Evolutionary conservation across 2,888 invertebrate genomes (phyloP).

Genomic region (Plebejus melissa): DNA sequence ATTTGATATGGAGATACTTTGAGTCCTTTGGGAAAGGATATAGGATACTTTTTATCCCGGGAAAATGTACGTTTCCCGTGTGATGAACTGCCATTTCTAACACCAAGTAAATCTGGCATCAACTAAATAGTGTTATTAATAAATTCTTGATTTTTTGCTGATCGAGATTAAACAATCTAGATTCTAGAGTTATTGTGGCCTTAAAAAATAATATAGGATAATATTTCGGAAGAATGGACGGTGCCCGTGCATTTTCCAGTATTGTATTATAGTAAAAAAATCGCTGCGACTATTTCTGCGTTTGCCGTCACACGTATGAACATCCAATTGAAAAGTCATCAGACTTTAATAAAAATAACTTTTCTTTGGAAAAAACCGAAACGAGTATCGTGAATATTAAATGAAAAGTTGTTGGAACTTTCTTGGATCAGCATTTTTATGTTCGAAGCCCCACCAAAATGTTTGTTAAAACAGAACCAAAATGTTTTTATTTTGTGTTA

Average conservation of each 20-base stretch:
- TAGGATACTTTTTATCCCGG: no score
- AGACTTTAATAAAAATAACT: neutral
- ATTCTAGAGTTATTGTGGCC: no score
- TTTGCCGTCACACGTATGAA: constrained; percentile 11
- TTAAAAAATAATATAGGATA: no score
- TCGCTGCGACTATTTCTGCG: neutral
- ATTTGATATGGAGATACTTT: no score
- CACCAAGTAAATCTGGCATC: no score
- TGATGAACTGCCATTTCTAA: no score
- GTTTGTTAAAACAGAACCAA: neutral
- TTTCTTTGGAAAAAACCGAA: constrained; percentile 16
- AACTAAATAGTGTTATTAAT: no score
- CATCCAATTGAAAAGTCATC: neutral
- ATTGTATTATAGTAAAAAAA: neutral
- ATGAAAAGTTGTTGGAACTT: neutral
- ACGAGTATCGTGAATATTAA: neutral
- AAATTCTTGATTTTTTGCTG: no score
- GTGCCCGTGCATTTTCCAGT: neutral
- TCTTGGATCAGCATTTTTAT: neutral
- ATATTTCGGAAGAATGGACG: neutral
- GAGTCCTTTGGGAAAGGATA: no score
- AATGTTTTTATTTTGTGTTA: neutral
- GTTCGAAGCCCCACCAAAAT: neutral
- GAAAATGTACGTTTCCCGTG: no score
- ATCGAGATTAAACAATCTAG: no score